These are phyloP conservation scores for Palythoa caribaeorum DNA, from an alignment of 92 coral and sea anemone species.

Conservation along the genomic window DNA sequence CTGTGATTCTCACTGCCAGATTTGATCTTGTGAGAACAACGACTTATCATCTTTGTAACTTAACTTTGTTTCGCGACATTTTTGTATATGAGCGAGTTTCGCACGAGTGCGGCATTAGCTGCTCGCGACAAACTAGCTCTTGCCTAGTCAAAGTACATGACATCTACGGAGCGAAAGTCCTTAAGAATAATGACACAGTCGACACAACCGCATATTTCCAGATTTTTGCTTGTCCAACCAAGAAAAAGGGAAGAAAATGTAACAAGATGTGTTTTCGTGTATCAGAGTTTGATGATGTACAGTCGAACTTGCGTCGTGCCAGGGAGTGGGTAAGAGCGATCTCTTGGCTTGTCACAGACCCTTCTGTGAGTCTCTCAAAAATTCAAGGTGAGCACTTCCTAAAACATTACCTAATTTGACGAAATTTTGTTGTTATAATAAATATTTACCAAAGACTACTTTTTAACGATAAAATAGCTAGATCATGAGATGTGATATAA, in stretches of 20 bases:
- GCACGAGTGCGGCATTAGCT: not conserved
- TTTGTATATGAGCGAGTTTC: conserved; percentile 22
- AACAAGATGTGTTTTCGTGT: conserved; percentile 72
- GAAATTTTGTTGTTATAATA: too few relatives aligned
- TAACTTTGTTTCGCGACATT: conserved; percentile 32
- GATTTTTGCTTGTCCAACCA: conserved; percentile 73
- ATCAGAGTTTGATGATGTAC: conserved; percentile 59
- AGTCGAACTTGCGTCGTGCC: conserved; percentile 66
- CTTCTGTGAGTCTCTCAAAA: conserved; percentile 45
- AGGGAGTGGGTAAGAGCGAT: conserved; percentile 87
- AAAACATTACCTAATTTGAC: not conserved
- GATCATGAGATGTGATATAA: too few relatives aligned
- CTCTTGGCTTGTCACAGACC: conserved; percentile 77
- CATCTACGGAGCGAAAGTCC: conserved; percentile 81
- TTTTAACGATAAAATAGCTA: too few relatives aligned
- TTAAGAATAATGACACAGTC: conserved; percentile 52
- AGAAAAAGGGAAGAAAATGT: conserved; percentile 55
- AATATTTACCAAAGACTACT: too few relatives aligned
- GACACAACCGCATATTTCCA: conserved; percentile 76
- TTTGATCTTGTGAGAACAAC: conserved; percentile 63
- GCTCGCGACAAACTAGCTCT: conserved; percentile 4
- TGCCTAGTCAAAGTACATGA: conserved; percentile 53
- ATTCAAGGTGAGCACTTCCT: conserved; percentile 71
- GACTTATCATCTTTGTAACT: conserved; percentile 3
- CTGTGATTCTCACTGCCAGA: conserved; percentile 67